Conservation (phyloP, 2,888 invertebrate genomes). For the Entomobrya proxima region DNA sequence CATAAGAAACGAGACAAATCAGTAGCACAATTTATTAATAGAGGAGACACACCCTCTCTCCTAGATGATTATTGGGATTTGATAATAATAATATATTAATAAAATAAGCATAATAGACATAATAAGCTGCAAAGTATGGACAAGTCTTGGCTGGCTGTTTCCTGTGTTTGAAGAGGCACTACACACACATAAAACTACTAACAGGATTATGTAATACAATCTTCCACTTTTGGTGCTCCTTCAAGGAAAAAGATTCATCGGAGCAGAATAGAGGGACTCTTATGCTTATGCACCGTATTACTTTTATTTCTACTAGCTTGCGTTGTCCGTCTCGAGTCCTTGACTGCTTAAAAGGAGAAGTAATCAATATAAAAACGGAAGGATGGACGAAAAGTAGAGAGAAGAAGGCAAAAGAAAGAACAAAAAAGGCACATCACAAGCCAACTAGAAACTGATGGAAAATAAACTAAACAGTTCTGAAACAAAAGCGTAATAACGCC, state of each 20-base stretch:
- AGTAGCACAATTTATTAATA: too few species aligned
- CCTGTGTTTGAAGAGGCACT: too few species aligned
- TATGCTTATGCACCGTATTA: too few species aligned
- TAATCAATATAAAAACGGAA: slow-evolving; percentile 28
- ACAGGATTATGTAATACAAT: background rate
- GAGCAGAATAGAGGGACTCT: too few species aligned
- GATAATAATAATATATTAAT: too few species aligned
- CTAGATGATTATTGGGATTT: too few species aligned
- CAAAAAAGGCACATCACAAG: background rate
- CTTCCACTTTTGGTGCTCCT: background rate
- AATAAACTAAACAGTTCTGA: slow-evolving; percentile 10
- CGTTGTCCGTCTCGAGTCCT: background rate
- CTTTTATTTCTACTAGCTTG: too few species aligned
- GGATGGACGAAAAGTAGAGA: background rate
- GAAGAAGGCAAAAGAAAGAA: background rate
- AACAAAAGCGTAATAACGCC: slow-evolving; percentile 4
- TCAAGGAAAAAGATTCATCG: slow-evolving; percentile 25
- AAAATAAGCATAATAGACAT: too few species aligned
- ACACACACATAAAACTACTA: background rate
- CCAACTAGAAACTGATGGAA: background rate
- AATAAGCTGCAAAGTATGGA: too few species aligned
- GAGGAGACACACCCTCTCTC: too few species aligned
- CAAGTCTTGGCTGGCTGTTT: too few species aligned
- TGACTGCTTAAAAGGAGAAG: background rate
- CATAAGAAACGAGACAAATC: too few species aligned